A percentile compares a stretch with the other conserved stretches of the same genome.
Conservation (phyloP, 2,797 vertebrate genomes). For the Tragopan temminckii region DNA sequence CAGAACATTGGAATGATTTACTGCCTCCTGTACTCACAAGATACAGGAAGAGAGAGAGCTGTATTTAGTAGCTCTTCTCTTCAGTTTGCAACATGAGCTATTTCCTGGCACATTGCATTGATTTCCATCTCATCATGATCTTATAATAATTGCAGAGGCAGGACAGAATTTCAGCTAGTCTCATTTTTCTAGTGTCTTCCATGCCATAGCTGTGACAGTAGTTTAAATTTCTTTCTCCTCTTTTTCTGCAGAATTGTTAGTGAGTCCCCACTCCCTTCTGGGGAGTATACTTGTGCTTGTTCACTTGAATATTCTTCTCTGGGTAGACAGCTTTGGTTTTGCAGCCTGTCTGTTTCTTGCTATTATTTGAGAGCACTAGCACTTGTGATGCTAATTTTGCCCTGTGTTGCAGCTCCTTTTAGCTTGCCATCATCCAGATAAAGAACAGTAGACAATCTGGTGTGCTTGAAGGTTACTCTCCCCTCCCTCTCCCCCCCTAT, state of each 20-base stretch:
- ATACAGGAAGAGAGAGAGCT: background rate
- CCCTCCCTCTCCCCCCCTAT: too few species aligned
- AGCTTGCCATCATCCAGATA: background rate
- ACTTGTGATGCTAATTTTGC: background rate
- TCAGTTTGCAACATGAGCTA: background rate
- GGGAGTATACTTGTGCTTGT: background rate
- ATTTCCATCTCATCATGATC: background rate
- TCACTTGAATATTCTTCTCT: background rate
- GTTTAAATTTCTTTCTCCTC: background rate
- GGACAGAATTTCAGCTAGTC: background rate
- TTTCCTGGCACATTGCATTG: background rate
- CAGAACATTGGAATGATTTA: background rate
- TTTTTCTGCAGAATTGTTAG: background rate
- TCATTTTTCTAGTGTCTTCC: background rate
- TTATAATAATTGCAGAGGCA: conserved; percentile 4
- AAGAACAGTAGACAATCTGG: background rate
- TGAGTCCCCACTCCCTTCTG: background rate
- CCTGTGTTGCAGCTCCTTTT: background rate
- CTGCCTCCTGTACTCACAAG: background rate
- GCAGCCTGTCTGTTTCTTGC: background rate
- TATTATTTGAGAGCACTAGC: background rate
- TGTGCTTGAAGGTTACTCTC: background rate
- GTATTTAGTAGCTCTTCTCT: background rate
- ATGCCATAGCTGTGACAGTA: background rate
- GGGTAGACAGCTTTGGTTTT: background rate